These are phyloP conservation scores for Calameuta filiformis DNA, from an alignment of 2,888 invertebrate genomes.

Conservation along the genomic window DNA sequence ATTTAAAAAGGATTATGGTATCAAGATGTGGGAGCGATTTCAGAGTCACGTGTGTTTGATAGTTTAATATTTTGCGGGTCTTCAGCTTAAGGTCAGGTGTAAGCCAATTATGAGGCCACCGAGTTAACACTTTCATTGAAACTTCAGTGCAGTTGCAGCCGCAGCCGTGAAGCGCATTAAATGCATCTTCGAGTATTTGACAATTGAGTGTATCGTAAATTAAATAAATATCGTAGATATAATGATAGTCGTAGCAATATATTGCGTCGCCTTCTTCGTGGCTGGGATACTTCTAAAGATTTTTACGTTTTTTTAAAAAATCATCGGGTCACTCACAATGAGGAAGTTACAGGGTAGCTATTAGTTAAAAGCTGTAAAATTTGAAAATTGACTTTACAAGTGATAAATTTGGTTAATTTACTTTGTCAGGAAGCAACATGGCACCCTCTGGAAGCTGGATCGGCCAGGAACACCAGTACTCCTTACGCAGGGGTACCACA, in stretches of 20 bases:
- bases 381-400: not conserved
- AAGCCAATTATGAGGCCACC: slow-evolving; percentile 46
- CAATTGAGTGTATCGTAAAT: not conserved
- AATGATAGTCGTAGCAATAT: slow-evolving; percentile 63
- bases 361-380: too few relatives aligned
- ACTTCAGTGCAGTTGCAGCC: too few relatives aligned
- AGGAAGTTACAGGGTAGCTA: too few relatives aligned
- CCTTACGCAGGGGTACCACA: slow-evolving; percentile 53
- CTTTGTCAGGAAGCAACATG: slow-evolving; percentile 62
- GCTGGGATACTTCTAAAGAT: slow-evolving; percentile 58
- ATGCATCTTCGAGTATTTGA: too few relatives aligned
- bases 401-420: not conserved
- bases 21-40: not conserved
- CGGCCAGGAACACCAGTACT: slow-evolving; percentile 66
- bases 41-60: slow-evolving; percentile 11
- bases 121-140: too few relatives aligned
- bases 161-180: too few relatives aligned
- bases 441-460: slow-evolving; percentile 64
- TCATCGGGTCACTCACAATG: not conserved
- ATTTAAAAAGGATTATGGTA: too few relatives aligned
- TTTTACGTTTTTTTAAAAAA: slow-evolving; percentile 52
- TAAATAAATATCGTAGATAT: slow-evolving; percentile 1
- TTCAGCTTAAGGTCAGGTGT: slow-evolving; percentile 56
- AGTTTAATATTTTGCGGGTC: slow-evolving; percentile 18
- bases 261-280: slow-evolving; percentile 59